Evolutionary conservation across 92 coral and sea anemone species (phyloP), one percentile per base, ranked within the genome.

Genomic region (Diadumene lineata): DNA sequence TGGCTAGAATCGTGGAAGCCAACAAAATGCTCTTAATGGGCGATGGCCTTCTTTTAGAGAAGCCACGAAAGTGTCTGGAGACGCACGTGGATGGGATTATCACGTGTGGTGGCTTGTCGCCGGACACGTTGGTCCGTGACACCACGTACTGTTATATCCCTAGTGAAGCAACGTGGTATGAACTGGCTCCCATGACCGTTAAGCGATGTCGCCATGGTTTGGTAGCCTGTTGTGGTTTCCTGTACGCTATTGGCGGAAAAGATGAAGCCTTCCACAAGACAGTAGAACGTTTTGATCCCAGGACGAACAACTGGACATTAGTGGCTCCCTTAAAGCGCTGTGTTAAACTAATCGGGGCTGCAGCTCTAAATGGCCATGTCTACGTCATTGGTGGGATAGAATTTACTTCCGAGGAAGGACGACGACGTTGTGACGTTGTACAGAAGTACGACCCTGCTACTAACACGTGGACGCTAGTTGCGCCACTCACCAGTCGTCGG

Each of bases 221-320:
- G 11, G 78, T 76, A 1, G 77, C 81, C 43, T 87, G 92, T 34
- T 81, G 56, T 27, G 96, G 87, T 18, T 90, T 84, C 70, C 46
- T 90, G 57, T 90, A 87, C 27, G 96, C 96, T 17, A 75, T 90
- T 56, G 96, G 96, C n/a, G 96, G 96, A 29, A 82, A 90, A 66
- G 96, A 87, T 26, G 96, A 87, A 78, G 66, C 82, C 0, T 76
- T 85, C 23, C 86, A 90, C 56, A 60, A 69, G 31, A 90, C 79
- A 63, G 86, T 85, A 8, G 96, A 90, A 56, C 85, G 96, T 30
- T 90, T 70, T 53, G 96, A 90, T 77, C 89, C 92, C 24, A 74
- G 84, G 11, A 90, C 96, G 11, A 90, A 90, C 66, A 75, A 82
- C 26, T 90, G 96, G 96, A 70, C 79, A 27, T 68, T 68, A 6